phyloP scores from a whole-genome alignment of 2,888 invertebrate species.

The Autographa pulchrina region DNA sequence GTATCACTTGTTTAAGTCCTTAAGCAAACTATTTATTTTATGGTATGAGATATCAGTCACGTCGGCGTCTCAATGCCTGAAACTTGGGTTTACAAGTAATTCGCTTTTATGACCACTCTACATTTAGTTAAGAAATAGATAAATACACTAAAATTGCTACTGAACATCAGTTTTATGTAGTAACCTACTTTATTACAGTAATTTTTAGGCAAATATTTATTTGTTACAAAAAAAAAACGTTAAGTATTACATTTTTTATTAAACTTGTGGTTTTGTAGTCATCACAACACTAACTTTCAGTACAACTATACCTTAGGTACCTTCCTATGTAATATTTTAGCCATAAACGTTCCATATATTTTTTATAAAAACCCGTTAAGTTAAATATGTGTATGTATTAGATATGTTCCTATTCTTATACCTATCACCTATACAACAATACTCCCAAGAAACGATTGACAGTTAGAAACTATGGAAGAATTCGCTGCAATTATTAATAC shows the following conservation, averaged over 20 bases:
- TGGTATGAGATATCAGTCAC: conserved; percentile 72
- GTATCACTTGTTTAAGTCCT: conserved; percentile 57
- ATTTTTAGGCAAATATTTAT: conserved; percentile 40
- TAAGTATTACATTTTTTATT: not conserved
- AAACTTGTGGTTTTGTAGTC: too few species aligned
- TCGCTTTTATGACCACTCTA: conserved; percentile 65
- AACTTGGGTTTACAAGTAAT: conserved; percentile 63
- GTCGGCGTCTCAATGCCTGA: conserved; percentile 66
- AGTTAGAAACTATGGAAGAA: conserved; percentile 38
- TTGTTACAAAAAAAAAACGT: not conserved
- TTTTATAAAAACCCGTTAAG: conserved; percentile 30
- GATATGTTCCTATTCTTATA: conserved; percentile 39
- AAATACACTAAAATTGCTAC: conserved; percentile 55
- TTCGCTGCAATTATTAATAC: conserved; percentile 46
- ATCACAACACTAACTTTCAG: too few species aligned
- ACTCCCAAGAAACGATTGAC: conserved; percentile 41
- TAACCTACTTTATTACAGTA: conserved; percentile 18
- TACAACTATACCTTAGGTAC: too few species aligned
- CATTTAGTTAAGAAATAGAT: conserved; percentile 65
- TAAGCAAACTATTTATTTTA: conserved; percentile 63
- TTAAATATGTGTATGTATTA: conserved; percentile 30
- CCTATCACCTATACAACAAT: conserved; percentile 34
- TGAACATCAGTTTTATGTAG: conserved; percentile 30
- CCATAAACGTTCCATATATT: too few species aligned
- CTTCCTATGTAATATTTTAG: too few species aligned